phyloP scores from a whole-genome alignment of 30 jellyfish, hydroid and myxozoan genomes.

The Rhopilema esculentum region DNA sequence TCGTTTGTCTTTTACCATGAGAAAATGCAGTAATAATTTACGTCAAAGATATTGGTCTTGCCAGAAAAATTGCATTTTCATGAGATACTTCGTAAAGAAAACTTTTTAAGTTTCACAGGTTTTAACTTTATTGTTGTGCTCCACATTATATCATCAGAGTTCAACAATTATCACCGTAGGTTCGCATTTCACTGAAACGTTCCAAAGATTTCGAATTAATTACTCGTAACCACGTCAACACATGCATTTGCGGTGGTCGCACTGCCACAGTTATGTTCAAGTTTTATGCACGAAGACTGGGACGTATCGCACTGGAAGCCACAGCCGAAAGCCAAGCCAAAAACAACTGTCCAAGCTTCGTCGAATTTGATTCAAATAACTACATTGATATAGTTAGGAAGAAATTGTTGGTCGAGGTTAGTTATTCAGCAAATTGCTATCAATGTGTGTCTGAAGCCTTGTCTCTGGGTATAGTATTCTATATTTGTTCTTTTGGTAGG shows the following conservation, averaged over 20 bases:
- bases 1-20: too few species aligned
- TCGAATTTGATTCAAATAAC: slow-evolving; percentile 33
- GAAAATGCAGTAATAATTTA: too few species aligned
- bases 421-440: not conserved
- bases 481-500: too few species aligned
- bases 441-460: rapidly evolving
- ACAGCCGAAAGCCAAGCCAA: slow-evolving; percentile 75
- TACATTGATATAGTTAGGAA: slow-evolving; percentile 76
- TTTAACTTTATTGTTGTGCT: not conserved
- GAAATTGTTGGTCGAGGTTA: slow-evolving; percentile 84
- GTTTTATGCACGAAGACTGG: slow-evolving; percentile 68
- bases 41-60: too few species aligned
- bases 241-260: slow-evolving; percentile 81
- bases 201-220: slow-evolving; percentile 49
- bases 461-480: not conserved
- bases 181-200: slow-evolving; percentile 62
- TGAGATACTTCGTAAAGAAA: too few species aligned
- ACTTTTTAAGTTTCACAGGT: not conserved
- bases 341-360: slow-evolving; percentile 65
- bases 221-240: slow-evolving; percentile 58
- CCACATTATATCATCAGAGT: too few species aligned
- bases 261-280: slow-evolving; percentile 86
- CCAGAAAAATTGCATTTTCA: too few species aligned
- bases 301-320: slow-evolving; percentile 80
- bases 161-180: slow-evolving; percentile 35